phyloP scores from a whole-genome alignment of 2,113 vertebrate species.

The Pelobates fuscus region DNA sequence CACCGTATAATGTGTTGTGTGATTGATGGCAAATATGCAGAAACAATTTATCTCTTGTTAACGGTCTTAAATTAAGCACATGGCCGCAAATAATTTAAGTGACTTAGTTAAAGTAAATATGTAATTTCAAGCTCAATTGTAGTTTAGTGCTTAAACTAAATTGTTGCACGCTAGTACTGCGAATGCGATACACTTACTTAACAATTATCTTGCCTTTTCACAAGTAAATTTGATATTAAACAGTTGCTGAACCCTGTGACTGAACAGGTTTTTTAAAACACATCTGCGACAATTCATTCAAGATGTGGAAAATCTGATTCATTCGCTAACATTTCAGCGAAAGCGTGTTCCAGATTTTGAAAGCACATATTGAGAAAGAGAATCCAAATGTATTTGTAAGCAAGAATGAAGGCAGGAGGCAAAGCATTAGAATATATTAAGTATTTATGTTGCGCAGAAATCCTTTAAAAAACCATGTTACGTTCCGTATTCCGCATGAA shows the following conservation, averaged over 20 bases:
- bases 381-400: constrained; percentile 64
- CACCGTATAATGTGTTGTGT: constrained; percentile 57
- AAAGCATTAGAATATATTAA: constrained; percentile 54
- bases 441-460: constrained; percentile 47
- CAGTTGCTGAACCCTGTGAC: constrained; percentile 75
- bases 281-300: constrained; percentile 78
- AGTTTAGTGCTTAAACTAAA: constrained; percentile 61
- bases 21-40: constrained; percentile 63
- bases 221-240: constrained; percentile 75
- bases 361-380: constrained; percentile 59
- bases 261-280: constrained; percentile 72
- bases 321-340: constrained; percentile 56
- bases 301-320: constrained; percentile 69
- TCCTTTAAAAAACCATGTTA: constrained; percentile 54
- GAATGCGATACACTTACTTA: constrained; percentile 71
- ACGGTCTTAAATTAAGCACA: constrained; percentile 62
- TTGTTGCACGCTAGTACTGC: constrained; percentile 58
- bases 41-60: constrained; percentile 67
- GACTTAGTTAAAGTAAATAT: constrained; percentile 74
- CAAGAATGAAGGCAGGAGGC: constrained; percentile 63
- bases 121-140: constrained; percentile 74
- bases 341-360: constrained; percentile 66
- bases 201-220: constrained; percentile 70
- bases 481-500: constrained; percentile 70
- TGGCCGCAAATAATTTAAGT: constrained; percentile 63